phyloP scores from a whole-genome alignment of 2,797 vertebrate species.

The Amblyraja radiata region DNA sequence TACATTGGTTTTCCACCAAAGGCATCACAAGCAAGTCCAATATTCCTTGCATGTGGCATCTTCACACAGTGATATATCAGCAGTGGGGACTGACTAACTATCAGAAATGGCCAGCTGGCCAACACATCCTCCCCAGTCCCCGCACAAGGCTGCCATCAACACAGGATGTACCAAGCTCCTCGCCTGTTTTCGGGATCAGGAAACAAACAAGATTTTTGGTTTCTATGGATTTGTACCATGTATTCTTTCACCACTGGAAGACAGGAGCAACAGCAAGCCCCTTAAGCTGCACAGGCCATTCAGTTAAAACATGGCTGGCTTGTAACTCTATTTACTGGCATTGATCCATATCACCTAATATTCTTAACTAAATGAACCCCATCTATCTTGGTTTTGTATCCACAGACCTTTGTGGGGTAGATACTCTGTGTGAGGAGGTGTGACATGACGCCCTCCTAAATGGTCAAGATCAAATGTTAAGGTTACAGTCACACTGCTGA shows the following conservation, averaged over 20 bases:
- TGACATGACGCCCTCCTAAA: background rate
- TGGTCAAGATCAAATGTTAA: background rate
- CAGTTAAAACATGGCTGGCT: background rate
- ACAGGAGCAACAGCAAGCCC: background rate
- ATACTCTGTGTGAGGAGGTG: background rate
- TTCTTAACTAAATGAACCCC: background rate
- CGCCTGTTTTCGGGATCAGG: background rate
- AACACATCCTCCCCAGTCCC: background rate
- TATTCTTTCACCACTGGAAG: background rate
- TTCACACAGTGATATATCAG: background rate
- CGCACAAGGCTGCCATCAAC: background rate
- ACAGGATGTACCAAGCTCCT: background rate
- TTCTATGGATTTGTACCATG: background rate
- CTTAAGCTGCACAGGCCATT: background rate
- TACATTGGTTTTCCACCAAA: background rate
- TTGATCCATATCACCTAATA: background rate
- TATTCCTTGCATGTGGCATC: background rate
- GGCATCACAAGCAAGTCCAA: background rate
- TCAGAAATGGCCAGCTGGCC: background rate
- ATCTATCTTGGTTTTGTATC: background rate
- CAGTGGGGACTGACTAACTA: background rate
- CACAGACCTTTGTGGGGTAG: background rate
- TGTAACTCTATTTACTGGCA: background rate
- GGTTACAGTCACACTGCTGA: background rate
- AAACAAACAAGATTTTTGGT: background rate